These are phyloP conservation scores for Linhomoeus sp. DNA, from an alignment of 2,888 invertebrate genomes.

Conservation along the genomic window DNA sequence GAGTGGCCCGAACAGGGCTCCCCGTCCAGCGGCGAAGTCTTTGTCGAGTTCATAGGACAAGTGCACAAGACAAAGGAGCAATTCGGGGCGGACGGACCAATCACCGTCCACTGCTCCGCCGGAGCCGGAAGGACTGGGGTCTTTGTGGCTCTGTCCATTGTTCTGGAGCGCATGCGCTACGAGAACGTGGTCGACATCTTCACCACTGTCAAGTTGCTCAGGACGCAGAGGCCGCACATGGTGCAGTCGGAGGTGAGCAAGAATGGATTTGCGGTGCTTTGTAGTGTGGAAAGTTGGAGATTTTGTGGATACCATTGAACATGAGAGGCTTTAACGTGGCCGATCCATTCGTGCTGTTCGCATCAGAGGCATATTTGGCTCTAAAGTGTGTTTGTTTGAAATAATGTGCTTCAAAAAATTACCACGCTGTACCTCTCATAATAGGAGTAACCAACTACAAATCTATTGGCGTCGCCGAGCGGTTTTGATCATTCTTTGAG, in stretches of 20 bases:
- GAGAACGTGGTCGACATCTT: conserved; percentile 97
- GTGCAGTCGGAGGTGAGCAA: conserved; percentile 85
- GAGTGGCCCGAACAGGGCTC: conserved; percentile 40
- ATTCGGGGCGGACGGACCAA: conserved; percentile 97
- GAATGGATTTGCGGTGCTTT: no score
- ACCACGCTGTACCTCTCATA: no score
- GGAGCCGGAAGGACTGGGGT: conserved; percentile 96
- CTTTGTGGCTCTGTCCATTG: conserved; percentile 90
- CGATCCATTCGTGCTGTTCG: no score
- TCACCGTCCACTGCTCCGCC: conserved; percentile 61
- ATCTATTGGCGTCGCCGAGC: no score
- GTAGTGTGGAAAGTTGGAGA: no score
- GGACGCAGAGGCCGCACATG: conserved; percentile 96
- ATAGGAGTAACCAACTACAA: no score
- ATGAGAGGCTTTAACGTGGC: no score
- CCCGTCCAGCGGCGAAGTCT: conserved; percentile 91
- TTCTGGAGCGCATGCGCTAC: conserved; percentile 93
- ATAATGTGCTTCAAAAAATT: no score
- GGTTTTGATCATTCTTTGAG: no score
- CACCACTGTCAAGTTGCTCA: conserved; percentile 89
- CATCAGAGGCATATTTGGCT: no score
- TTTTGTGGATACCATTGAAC: no score
- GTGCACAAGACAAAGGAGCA: conserved; percentile 98
- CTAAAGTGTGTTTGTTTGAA: no score
- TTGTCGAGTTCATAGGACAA: conserved; percentile 97